A percentile compares a stretch with the other conserved stretches of the same genome.
Conservation (phyloP, 2,888 invertebrate genomes). For the Philereme transversata region DNA sequence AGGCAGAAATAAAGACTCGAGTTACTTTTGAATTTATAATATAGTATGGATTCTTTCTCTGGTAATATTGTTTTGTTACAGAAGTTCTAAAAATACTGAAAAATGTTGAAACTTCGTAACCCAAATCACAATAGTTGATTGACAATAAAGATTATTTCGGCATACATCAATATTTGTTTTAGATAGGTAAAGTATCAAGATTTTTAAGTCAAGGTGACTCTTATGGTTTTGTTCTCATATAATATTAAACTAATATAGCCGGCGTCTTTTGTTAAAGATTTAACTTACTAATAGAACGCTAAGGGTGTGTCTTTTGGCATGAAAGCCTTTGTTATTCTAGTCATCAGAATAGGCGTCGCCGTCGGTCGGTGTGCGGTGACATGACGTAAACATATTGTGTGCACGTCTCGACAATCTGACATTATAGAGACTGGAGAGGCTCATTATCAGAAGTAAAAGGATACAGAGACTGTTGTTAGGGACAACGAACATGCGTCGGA, state of each 20-base stretch:
- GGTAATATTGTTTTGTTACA: too few species aligned
- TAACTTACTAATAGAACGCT: slow-evolving; percentile 14
- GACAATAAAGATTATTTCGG: too few species aligned
- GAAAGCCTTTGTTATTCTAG: slow-evolving; percentile 9
- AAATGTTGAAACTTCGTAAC: too few species aligned
- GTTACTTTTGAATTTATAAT: too few species aligned
- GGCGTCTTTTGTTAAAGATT: slow-evolving; percentile 9
- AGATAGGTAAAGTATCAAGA: too few species aligned
- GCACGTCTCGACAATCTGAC: slow-evolving; percentile 4
- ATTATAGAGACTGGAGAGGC: not conserved
- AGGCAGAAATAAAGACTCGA: too few species aligned
- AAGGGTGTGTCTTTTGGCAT: slow-evolving; percentile 1
- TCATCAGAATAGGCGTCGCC: not conserved
- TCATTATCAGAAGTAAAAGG: slow-evolving; percentile 11
- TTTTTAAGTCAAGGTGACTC: not conserved
- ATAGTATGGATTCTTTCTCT: too few species aligned
- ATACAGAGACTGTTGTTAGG: not conserved
- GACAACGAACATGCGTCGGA: not conserved
- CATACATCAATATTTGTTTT: too few species aligned
- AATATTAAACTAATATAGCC: too few species aligned
- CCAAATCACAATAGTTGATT: too few species aligned
- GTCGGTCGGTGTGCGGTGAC: slow-evolving; percentile 6
- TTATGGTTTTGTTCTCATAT: not conserved
- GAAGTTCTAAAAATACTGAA: too few species aligned
- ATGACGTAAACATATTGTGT: slow-evolving; percentile 8